These are phyloP conservation scores for Battus philenor DNA, from an alignment of 1,140 invertebrate genomes.

Conservation along the genomic window DNA sequence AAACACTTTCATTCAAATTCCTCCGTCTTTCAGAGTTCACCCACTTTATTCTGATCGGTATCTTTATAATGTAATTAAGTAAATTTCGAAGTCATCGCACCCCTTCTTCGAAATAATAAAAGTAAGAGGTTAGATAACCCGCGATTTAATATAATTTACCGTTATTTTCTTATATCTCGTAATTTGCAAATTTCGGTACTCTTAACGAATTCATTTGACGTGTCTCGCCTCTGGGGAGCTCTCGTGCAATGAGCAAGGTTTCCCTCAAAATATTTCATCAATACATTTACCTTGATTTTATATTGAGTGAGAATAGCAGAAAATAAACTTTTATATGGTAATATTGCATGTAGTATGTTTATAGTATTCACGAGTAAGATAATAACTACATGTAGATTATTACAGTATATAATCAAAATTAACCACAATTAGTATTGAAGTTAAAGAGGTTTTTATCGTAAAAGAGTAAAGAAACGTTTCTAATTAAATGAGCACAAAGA, in stretches of 20 bases:
- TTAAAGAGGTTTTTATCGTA: too few species aligned
- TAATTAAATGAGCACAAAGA: background rate
- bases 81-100: slow-evolving; percentile 54
- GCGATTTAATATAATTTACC: slow-evolving; percentile 44
- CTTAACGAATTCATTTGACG: slow-evolving; percentile 21
- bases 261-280: slow-evolving; percentile 1
- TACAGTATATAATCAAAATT: too few species aligned
- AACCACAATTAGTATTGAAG: too few species aligned
- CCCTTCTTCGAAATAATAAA: slow-evolving; percentile 51
- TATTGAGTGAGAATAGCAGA: too few species aligned
- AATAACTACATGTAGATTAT: too few species aligned
- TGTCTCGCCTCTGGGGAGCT: slow-evolving; percentile 21
- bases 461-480: too few species aligned
- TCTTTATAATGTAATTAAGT: slow-evolving; percentile 62
- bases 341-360: too few species aligned
- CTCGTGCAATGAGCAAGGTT: slow-evolving; percentile 1
- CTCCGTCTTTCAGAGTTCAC: slow-evolving; percentile 24
- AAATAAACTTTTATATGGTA: too few species aligned
- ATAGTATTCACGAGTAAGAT: too few species aligned
- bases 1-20: background rate
- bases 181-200: slow-evolving; percentile 39
- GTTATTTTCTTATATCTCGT: slow-evolving; percentile 44
- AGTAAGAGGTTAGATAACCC: slow-evolving; percentile 43
- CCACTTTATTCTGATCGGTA: slow-evolving; percentile 47
- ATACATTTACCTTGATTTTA: too few species aligned